Base-by-base conservation (phyloP, 1,140 invertebrate genomes). In the Fragariocoptes setiger region DNA sequence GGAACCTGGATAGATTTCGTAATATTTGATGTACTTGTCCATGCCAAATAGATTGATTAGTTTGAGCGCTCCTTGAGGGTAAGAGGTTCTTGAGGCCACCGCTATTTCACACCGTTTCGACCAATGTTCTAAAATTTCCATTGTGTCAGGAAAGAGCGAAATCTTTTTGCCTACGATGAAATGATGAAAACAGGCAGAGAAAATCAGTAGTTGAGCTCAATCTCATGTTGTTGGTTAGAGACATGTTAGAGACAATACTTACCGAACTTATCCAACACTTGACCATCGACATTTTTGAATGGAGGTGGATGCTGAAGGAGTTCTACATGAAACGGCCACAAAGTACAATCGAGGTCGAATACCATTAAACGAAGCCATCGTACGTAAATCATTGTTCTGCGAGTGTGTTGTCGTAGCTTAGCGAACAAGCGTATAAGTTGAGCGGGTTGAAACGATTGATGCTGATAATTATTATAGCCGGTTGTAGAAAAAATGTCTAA, bases 1-100 rank as follows among this genome's bases (percentile, higher is more conserved):
- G 42, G 53, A 58, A 16, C 71, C 72, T 20, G 73, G 72, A 61
- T 71, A 75, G 44, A 76, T 76, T 59, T 76, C 67, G 51, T 65
- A 65, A 48, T 70, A 70, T 16, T 59, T 58, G 48, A 76, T 69
- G 55, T 68, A 74, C 49, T 68, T 62, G 15, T 71, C 56, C 71
- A 71, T 76, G 18, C 62, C 62, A 52, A 73, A 71, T 19, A 74
- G 54, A 13, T 66, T 44, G 3, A 74, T 45, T n/a, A 77, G 56
- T 45, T 70, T 62, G 40, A 66, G 60, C 2, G 72, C 74, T 35
- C 69, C 71, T 25, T 57, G 42, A 41, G 66, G 63, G 57, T 70
- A 68, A 25, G 59, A 52, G 3, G 73, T 75, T 49, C 73, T 19
- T 12, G 46, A 47, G 2, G 44, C 46, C 3, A 42, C 43, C 15